Percentiles rank a stretch among this genome's conserved stretches.
Conservation (phyloP, 2,113 vertebrate genomes). For the Entelurus aequoreus region DNA sequence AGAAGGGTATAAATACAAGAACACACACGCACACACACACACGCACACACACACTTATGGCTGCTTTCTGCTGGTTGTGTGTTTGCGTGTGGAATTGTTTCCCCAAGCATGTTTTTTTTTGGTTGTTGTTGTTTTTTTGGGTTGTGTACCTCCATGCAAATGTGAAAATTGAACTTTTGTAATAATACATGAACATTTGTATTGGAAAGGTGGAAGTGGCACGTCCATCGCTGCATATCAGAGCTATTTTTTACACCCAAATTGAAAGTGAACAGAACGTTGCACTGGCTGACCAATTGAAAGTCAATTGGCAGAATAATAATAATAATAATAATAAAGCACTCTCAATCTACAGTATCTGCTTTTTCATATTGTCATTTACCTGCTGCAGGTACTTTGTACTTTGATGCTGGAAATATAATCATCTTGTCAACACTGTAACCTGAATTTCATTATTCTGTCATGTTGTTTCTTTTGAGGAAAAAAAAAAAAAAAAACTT, state of each 20-base stretch:
- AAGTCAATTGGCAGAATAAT: constrained; percentile 41
- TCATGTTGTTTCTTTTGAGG: constrained; percentile 72
- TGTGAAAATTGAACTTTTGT: constrained; percentile 65
- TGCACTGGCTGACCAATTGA: constrained; percentile 56
- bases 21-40: neutral
- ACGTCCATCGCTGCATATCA: constrained; percentile 46
- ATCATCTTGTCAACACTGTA: constrained; percentile 89
- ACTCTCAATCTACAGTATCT: constrained; percentile 38
- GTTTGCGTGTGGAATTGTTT: constrained; percentile 43
- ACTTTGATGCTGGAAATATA: constrained; percentile 65
- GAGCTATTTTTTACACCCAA: constrained; percentile 54
- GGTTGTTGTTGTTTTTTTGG: constrained; percentile 45
- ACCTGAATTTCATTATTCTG: constrained; percentile 69
- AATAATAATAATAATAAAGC: constrained; percentile 54
- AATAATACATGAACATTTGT: constrained; percentile 55
- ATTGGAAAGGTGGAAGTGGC: constrained; percentile 28
- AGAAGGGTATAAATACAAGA: no score
- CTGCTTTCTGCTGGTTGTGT: constrained; percentile 28
- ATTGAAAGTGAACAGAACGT: constrained; percentile 49
- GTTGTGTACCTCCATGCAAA: constrained; percentile 55
- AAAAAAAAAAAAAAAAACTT: constrained; percentile 65
- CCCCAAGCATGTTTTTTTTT: constrained; percentile 24
- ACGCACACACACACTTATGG: constrained; percentile 8
- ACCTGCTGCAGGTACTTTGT: constrained; percentile 38
- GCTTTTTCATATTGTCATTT: constrained; percentile 49